Percentiles rank a stretch among this genome's conserved stretches.
Conservation (phyloP, 2,113 vertebrate species). For the Gobio gobio region DNA sequence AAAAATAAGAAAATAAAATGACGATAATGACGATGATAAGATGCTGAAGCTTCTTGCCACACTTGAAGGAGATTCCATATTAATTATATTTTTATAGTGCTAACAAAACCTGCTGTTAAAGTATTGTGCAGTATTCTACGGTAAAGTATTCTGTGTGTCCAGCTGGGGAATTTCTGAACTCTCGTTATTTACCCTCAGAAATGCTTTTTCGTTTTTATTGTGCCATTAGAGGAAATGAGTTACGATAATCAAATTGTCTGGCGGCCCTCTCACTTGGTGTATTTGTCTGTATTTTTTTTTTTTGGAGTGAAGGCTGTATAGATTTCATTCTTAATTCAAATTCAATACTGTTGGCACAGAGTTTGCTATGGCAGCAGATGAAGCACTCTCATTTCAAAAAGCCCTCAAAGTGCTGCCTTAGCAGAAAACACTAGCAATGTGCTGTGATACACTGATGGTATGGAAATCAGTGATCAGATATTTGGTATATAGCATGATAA, state of each 20-base stretch:
- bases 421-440: neutral
- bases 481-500: neutral
- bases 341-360: neutral
- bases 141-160: slow-evolving; percentile 8
- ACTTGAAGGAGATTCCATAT: neutral
- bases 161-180: neutral
- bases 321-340: slow-evolving; percentile 18
- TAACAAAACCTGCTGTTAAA: neutral
- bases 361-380: neutral
- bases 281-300: neutral
- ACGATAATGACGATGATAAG: too few relatives aligned
- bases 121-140: neutral
- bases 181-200: neutral
- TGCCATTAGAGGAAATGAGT: slow-evolving; percentile 19
- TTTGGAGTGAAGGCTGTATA: neutral
- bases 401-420: slow-evolving; percentile 7
- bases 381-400: neutral
- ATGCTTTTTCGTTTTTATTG: neutral
- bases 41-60: too few relatives aligned
- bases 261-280: neutral
- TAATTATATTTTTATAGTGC: neutral
- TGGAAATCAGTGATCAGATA: neutral
- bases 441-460: neutral
- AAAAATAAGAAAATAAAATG: neutral
- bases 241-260: slow-evolving; percentile 22